A percentile compares a stretch with the other conserved stretches of the same genome.
Evolutionary conservation across 2,888 invertebrate species (phyloP).

Genomic region (Meganola albula): DNA sequence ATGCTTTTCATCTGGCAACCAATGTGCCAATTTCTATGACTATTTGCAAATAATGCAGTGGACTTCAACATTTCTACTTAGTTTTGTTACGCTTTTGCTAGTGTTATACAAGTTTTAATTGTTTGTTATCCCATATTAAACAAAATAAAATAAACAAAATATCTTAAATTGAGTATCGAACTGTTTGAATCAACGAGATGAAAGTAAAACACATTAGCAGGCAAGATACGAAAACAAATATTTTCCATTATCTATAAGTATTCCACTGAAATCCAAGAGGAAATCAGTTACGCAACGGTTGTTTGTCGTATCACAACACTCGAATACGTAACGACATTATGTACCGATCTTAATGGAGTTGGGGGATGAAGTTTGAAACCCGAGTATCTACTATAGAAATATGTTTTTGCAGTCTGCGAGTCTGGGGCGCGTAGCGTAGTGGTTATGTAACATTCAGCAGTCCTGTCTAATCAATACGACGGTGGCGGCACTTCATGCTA

Average conservation of each 20-base stretch:
- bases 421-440: conserved; percentile 48
- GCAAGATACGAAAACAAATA: too few species aligned
- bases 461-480: conserved; percentile 69
- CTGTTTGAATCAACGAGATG: too few species aligned
- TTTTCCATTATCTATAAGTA: conserved; percentile 4
- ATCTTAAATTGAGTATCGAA: too few species aligned
- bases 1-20: too few species aligned
- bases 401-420: conserved; percentile 49
- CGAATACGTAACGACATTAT: conserved; percentile 11
- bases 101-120: too few species aligned
- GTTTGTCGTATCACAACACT: conserved; percentile 16
- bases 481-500: conserved; percentile 57
- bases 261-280: conserved; percentile 11
- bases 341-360: conserved; percentile 17
- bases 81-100: too few species aligned
- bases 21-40: too few species aligned
- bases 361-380: conserved; percentile 29
- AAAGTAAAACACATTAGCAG: too few species aligned
- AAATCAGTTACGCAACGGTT: conserved; percentile 21
- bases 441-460: conserved; percentile 65
- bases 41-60: too few species aligned
- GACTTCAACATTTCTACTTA: too few species aligned
- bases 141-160: too few species aligned
- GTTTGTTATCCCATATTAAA: too few species aligned
- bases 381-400: conserved; percentile 30